Evolutionary conservation across 2,797 vertebrate genomes (phyloP).

Genomic region (Tachyglossus aculeatus): DNA sequence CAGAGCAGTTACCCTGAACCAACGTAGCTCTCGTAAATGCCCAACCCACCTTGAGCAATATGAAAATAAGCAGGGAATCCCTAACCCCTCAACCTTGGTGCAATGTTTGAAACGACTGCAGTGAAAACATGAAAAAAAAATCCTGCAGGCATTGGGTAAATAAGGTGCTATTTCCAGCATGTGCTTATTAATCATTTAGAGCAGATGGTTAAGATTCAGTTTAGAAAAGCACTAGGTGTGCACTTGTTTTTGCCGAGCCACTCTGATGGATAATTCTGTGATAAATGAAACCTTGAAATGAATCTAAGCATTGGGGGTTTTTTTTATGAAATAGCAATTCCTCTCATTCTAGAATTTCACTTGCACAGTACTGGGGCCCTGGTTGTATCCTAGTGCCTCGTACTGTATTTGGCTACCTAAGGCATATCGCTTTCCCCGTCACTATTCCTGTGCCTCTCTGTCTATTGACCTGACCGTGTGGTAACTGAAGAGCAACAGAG

Average conservation of each 20-base stretch:
- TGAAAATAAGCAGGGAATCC: slow-evolving; percentile 30
- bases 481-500: background rate
- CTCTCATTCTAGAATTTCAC: background rate
- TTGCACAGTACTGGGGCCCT: background rate
- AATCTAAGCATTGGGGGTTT: too few species aligned
- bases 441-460: slow-evolving; percentile 4
- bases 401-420: fast-evolving
- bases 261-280: background rate
- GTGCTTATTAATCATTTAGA: slow-evolving; percentile 70
- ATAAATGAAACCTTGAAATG: background rate
- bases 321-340: background rate
- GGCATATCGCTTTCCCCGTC: background rate
- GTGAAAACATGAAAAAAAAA: slow-evolving; percentile 28
- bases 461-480: background rate
- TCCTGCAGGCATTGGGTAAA: slow-evolving; percentile 47
- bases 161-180: slow-evolving; percentile 61
- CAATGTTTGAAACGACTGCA: slow-evolving; percentile 40
- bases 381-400: background rate
- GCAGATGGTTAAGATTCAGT: slow-evolving; percentile 35
- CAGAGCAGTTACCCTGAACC: too few species aligned
- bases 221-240: slow-evolving; percentile 46
- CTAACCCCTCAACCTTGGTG: slow-evolving; percentile 17
- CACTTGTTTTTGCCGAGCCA: slow-evolving; percentile 39
- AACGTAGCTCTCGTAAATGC: too few species aligned
- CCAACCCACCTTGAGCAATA: background rate